Conservation (phyloP, 2,888 invertebrate species). For the Endotricha flammealis region DNA sequence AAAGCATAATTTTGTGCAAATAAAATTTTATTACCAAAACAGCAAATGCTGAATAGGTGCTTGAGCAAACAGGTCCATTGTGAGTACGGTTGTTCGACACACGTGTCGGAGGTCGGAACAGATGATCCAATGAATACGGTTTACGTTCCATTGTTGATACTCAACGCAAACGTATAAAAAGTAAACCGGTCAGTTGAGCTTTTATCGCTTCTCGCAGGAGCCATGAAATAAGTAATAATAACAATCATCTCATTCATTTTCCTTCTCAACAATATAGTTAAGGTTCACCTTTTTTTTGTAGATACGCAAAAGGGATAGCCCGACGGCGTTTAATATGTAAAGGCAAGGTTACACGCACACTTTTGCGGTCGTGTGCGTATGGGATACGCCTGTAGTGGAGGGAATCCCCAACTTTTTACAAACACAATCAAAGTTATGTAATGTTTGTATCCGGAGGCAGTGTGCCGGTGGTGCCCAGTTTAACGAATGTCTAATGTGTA, state of each 20-base stretch:
- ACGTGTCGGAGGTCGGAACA: constrained; percentile 55
- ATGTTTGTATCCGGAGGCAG: constrained; percentile 72
- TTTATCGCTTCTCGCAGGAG: constrained; percentile 68
- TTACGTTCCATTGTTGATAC: constrained; percentile 73
- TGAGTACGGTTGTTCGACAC: constrained; percentile 33
- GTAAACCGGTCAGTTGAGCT: constrained; percentile 71
- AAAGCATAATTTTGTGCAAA: constrained; percentile 3
- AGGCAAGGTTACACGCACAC: constrained; percentile 76
- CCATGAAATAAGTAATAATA: constrained; percentile 72
- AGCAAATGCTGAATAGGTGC: constrained; percentile 5
- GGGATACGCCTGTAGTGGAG: constrained; percentile 71
- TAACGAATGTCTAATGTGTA: constrained; percentile 64
- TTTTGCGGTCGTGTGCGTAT: constrained; percentile 50
- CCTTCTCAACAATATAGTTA: constrained; percentile 71
- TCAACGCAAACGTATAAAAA: constrained; percentile 67
- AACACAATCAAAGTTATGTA: constrained; percentile 79
- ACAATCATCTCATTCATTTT: constrained; percentile 73
- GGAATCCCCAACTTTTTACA: constrained; percentile 79
- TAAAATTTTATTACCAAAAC: constrained; percentile 10
- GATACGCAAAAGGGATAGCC: constrained; percentile 76
- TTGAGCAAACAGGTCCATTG: constrained; percentile 7
- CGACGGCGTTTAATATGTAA: constrained; percentile 76
- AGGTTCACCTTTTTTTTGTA: constrained; percentile 67
- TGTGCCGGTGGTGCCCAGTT: constrained; percentile 55
- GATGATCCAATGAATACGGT: constrained; percentile 68